Evolutionary conservation across 2,113 vertebrate species (phyloP), one percentile per base, ranked within the genome.

Genomic region (Chunga burmeisteri): DNA sequence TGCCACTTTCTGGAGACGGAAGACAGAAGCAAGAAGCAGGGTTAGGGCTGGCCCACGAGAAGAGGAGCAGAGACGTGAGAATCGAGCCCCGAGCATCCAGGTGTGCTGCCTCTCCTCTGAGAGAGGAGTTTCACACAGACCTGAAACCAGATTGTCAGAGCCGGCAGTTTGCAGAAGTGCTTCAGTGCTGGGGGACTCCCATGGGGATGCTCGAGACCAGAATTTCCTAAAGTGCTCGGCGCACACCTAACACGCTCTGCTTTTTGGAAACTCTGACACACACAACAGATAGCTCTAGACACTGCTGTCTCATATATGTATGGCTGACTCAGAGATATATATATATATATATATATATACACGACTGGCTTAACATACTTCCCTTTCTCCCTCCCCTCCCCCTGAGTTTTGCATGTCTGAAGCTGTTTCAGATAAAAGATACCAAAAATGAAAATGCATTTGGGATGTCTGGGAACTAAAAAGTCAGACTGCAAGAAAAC

Each of bases 401-500:
- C 55, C 32, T 5, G 16, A 88, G 59, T 91, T 97, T 97, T 96
- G 95, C 97, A 97, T 95, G 95, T 96, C 94, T 97, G 95, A 96
- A 53, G 87, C 94, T 59, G 70, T 55, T 96, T 96, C 91, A 95
- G 91, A 91, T 96, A 95, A 94, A 97, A 97, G 89, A 73, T 77
- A 93, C 93, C 74, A 42, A 93, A 96, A 94, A 77, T 59, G 87
- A 95, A 94, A 97, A 94, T n/a, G 87, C 91, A 10, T 90, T 97
- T 50, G 84, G 94, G 94, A 97, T 95, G 95, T 90, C 96, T 97
- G 95, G 87, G 93, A 94, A 88, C 71, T 36, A 44, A 71, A 66
- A 86, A 96, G 62, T 68, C 94, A 96, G 96, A 95, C 96, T 90
- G 67, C 2, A 2, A 96, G 89, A 86, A 95, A 96, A 93, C 97